Percentiles rank a stretch among this genome's conserved stretches.
Conservation (phyloP, 2,797 vertebrate genomes). For the Podarcis siculus region DNA sequence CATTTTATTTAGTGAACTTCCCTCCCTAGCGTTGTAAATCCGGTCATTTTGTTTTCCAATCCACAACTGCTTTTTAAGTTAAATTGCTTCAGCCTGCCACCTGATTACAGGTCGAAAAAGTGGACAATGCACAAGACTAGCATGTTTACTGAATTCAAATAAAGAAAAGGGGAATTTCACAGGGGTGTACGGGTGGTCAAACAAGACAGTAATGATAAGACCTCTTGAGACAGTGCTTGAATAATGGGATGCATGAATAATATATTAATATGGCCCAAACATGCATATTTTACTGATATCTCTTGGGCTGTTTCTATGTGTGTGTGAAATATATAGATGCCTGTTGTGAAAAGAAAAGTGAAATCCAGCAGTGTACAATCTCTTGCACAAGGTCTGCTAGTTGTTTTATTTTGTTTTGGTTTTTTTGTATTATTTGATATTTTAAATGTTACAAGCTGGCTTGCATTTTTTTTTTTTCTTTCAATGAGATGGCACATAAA, state of each 20-base stretch:
- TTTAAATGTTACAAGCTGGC: not conserved
- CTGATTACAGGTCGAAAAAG: conserved; percentile 49
- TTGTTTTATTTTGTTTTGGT: not conserved
- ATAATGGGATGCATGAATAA: not conserved
- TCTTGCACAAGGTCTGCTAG: not conserved
- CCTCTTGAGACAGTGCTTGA: not conserved
- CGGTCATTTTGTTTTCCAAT: conserved; percentile 12
- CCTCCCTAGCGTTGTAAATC: conserved; percentile 28
- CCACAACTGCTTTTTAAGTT: conserved; percentile 41
- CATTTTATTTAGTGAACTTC: conserved; percentile 29
- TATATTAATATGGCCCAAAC: too few species aligned
- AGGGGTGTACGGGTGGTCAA: too few species aligned
- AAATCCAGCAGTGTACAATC: not conserved
- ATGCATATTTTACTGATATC: too few species aligned
- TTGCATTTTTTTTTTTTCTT: too few species aligned
- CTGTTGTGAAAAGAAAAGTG: not conserved
- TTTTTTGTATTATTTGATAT: not conserved
- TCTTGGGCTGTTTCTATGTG: too few species aligned
- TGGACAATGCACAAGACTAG: conserved; percentile 30
- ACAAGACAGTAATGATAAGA: not conserved
- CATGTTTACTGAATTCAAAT: not conserved
- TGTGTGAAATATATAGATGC: not conserved
- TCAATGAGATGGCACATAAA: not conserved
- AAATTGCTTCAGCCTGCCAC: conserved; percentile 47
- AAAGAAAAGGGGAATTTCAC: too few species aligned